Evolutionary conservation across 2,797 vertebrate species (phyloP), one percentile per base, ranked within the genome.

Genomic region (Cheirogaleus major): DNA sequence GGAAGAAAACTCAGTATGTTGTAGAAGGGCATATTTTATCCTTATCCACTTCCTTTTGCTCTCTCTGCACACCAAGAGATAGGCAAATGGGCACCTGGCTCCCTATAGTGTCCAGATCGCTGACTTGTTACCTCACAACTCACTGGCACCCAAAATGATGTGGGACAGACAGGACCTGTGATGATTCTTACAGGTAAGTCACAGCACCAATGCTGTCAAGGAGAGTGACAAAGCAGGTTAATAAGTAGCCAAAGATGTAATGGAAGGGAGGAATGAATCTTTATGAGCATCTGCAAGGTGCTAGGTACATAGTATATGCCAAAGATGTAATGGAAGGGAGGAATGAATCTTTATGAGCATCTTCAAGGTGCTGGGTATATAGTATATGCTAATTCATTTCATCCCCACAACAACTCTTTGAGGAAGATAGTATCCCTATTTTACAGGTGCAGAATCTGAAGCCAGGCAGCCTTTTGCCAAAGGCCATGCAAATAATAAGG

Each of bases 391-490:
- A 84, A 85, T 79, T 95, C 30, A 78, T 76, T 93, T 78, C 23
- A 86, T 14, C 38, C 55, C 30, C 50, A 79, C 22, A 61, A 25
- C 72, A 87, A 72, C 20, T 12, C 85, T 79, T 45, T 57, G 25
- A 79, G 63, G 75, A 30, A 86, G 30, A 48, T 50, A 4, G 27
- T 57, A 80, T 83, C 50, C 45, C 75, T 78, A 1, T 73, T 82
- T 96, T 72, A 88, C 18, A 90, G 43, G 38, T 89, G n/a, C 22
- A 84, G 75, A 57, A 73, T 88, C n/a, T 69, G n/a, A 89, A 13
- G n/a, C 55, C 45, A 94, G 38, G 86, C 15, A 75, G 45, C 25
- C 69, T 75, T 92, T 91, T 72, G 30, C 65, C 73, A 32, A 92
- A 84, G 27, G 69, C 35, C 87, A 78, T 20, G 73, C 22, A 84